These are phyloP conservation scores for Triplophysa dalaica DNA, from an alignment of 2,113 vertebrate genomes.

Conservation along the genomic window DNA sequence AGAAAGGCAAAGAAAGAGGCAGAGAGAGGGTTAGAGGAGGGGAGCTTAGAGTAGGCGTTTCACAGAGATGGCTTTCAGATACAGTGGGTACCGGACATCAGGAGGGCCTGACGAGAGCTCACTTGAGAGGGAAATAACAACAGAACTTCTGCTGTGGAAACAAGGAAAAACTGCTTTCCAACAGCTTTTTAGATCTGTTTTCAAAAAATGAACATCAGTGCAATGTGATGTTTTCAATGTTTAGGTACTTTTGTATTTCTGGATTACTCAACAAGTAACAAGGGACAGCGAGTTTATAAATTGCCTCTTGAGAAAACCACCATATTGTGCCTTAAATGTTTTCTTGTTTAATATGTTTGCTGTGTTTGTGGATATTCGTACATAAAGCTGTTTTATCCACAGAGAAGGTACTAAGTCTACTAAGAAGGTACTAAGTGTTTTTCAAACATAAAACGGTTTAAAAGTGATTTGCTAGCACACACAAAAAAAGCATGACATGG, in stretches of 20 bases:
- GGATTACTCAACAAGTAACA: slow-evolving; percentile 16
- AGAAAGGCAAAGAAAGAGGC: slow-evolving; percentile 63
- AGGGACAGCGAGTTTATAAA: slow-evolving; percentile 55
- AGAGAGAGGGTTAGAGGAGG: slow-evolving; percentile 43
- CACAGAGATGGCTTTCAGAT: slow-evolving; percentile 76
- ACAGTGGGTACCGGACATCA: slow-evolving; percentile 72
- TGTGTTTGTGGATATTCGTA: slow-evolving; percentile 57
- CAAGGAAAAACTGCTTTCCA: slow-evolving; percentile 3
- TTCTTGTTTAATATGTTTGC: slow-evolving; percentile 60
- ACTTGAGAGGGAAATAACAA: slow-evolving; percentile 40
- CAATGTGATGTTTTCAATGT: neutral
- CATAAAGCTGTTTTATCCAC: slow-evolving; percentile 53
- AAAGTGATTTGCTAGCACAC: neutral
- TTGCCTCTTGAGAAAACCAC: slow-evolving; percentile 42
- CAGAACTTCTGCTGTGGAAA: slow-evolving; percentile 8
- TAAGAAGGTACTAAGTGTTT: slow-evolving; percentile 23
- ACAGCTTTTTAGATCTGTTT: slow-evolving; percentile 7
- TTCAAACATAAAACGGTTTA: neutral
- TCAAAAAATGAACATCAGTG: neutral
- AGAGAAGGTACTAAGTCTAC: slow-evolving; percentile 23
- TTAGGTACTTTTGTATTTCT: slow-evolving; percentile 1
- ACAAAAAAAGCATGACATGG: slow-evolving; percentile 18
- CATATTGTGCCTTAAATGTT: slow-evolving; percentile 74
- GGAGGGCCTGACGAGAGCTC: slow-evolving; percentile 40
- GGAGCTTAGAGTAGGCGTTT: slow-evolving; percentile 1